These are phyloP conservation scores for Struthio camelus DNA, from an alignment of 2,113 vertebrate species.

Conservation along the genomic window DNA sequence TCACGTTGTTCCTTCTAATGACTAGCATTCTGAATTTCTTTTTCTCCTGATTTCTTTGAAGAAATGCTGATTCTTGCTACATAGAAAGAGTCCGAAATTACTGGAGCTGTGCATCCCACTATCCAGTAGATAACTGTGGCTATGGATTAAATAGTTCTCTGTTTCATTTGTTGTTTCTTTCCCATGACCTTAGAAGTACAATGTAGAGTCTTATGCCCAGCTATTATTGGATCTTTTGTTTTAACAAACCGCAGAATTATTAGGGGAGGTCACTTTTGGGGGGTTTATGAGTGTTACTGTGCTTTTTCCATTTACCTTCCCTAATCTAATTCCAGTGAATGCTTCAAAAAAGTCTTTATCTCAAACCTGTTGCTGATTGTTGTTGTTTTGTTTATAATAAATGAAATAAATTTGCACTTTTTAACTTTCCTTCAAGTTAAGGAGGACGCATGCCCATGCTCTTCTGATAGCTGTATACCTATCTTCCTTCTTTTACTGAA, in stretches of 20 bases:
- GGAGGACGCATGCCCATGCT: background rate
- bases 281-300: background rate
- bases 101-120: background rate
- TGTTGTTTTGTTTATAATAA: background rate
- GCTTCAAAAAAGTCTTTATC: background rate
- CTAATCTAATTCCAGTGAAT: background rate
- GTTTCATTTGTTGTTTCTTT: background rate
- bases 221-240: background rate
- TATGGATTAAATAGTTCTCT: background rate
- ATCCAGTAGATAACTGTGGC: background rate
- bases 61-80: background rate
- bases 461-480: background rate
- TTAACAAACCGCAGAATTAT: background rate
- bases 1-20: background rate
- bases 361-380: background rate
- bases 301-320: background rate
- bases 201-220: background rate
- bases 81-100: background rate
- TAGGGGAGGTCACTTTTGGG: fast-evolving
- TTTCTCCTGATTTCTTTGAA: background rate
- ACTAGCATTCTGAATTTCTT: background rate
- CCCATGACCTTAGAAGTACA: background rate
- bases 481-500: background rate
- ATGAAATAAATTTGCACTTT: background rate
- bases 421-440: background rate